Percentiles rank a stretch among this genome's conserved stretches.
Conservation (phyloP, 2,797 vertebrate species). For the Myotis vivesi region DNA sequence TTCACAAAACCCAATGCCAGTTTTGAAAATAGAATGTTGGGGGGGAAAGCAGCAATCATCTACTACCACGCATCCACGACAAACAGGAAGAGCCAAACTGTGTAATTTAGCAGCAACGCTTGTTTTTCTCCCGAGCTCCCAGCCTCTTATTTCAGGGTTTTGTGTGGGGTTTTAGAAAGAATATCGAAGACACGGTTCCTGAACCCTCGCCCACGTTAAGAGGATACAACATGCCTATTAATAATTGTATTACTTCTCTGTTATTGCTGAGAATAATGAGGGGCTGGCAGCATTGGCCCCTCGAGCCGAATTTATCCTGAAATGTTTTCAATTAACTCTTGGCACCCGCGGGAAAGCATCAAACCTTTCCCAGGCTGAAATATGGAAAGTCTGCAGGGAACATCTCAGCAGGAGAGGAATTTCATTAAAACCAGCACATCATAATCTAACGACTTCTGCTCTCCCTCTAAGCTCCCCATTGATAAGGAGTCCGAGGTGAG, state of each 20-base stretch:
- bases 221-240: conserved; percentile 89
- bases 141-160: conserved; percentile 81
- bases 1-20: conserved; percentile 50
- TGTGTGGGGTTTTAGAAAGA: conserved; percentile 78
- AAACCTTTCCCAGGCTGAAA: conserved; percentile 91
- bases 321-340: conserved; percentile 94
- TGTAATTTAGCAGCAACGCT: conserved; percentile 71
- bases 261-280: conserved; percentile 88
- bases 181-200: conserved; percentile 79
- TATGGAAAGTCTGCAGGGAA: conserved; percentile 92
- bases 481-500: conserved; percentile 84
- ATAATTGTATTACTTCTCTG: conserved; percentile 86
- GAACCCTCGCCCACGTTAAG: conserved; percentile 86
- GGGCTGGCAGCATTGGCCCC: conserved; percentile 84
- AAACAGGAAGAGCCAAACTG: conserved; percentile 70
- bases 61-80: conserved; percentile 39
- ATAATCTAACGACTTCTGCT: conserved; percentile 89
- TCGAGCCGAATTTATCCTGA: conserved; percentile 89
- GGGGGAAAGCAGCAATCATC: conserved; percentile 58
- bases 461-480: conserved; percentile 87
- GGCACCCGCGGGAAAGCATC: conserved; percentile 88
- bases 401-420: conserved; percentile 90
- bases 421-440: conserved; percentile 90
- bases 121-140: conserved; percentile 77
- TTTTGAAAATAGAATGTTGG: conserved; percentile 58